phyloP scores from a whole-genome alignment of 2,888 invertebrate genomes.

The Artemia sinica region DNA sequence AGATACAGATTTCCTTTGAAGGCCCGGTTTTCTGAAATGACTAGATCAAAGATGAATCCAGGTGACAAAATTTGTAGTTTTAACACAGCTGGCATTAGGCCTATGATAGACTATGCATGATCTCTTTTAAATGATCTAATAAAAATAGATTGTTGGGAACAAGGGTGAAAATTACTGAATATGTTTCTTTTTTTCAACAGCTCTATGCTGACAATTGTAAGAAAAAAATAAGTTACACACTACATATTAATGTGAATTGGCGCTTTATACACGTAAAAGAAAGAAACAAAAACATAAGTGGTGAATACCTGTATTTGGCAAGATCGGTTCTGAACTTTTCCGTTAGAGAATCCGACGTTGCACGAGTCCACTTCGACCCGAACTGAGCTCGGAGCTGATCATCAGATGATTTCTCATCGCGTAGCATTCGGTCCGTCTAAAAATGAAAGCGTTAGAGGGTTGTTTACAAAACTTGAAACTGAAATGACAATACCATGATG shows the following conservation, averaged over 20 bases:
- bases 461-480: slow-evolving; percentile 15
- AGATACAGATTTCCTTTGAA: too few species aligned
- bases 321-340: slow-evolving; percentile 71
- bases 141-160: neutral
- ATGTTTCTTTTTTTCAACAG: neutral
- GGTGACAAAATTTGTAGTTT: too few species aligned
- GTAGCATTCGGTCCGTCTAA: slow-evolving; percentile 57
- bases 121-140: too few species aligned
- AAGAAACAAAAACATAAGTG: too few species aligned
- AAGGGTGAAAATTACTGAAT: neutral
- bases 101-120: too few species aligned
- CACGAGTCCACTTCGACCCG: slow-evolving; percentile 79
- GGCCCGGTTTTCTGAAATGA: too few species aligned
- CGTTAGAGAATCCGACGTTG: slow-evolving; percentile 68
- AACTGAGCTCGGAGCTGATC: slow-evolving; percentile 70
- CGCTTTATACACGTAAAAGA: too few species aligned
- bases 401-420: slow-evolving; percentile 82
- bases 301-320: slow-evolving; percentile 61
- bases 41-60: too few species aligned
- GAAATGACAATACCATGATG: too few species aligned
- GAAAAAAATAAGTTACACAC: neutral
- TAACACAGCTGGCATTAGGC: too few species aligned
- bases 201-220: neutral
- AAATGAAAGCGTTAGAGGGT: neutral
- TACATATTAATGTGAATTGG: too few species aligned